Conservation (phyloP, 2,797 vertebrate genomes). For the Heliangelus exortis region DNA sequence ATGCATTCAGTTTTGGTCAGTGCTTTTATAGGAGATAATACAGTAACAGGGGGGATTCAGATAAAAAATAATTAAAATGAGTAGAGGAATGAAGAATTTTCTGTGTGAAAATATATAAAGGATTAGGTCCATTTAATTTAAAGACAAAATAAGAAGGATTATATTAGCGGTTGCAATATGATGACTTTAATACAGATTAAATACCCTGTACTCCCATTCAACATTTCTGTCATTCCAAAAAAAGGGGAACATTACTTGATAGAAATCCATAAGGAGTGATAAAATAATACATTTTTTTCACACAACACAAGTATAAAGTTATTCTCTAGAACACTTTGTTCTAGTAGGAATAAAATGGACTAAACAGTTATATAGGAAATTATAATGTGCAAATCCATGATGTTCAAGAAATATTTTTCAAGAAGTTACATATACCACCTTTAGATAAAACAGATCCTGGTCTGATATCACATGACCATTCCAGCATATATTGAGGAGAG, state of each 20-base stretch:
- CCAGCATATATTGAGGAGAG: not conserved
- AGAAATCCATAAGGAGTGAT: not conserved
- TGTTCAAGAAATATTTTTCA: not conserved
- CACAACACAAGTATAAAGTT: not conserved
- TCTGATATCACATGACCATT: not conserved
- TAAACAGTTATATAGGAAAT: not conserved
- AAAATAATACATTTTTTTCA: not conserved
- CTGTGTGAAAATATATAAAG: slow-evolving; percentile 16
- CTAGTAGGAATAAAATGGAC: not conserved
- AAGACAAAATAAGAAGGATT: slow-evolving; percentile 29
- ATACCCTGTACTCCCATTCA: slow-evolving; percentile 23
- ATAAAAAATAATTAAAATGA: slow-evolving; percentile 51
- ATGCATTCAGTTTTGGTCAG: not conserved
- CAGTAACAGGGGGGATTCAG: slow-evolving; percentile 5
- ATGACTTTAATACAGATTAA: slow-evolving; percentile 16
- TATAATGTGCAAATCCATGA: not conserved
- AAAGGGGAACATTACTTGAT: not conserved
- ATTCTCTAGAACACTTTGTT: not conserved
- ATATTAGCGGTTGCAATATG: not conserved
- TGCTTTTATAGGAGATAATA: not conserved
- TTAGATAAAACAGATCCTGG: not conserved
- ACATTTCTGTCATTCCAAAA: slow-evolving; percentile 1
- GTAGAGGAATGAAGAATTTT: slow-evolving; percentile 12
- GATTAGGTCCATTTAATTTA: slow-evolving; percentile 31
- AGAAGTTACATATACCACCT: not conserved